phyloP scores from a whole-genome alignment of 35 echinoderm and acorn worm species.

The Apostichopus parvimensis region DNA sequence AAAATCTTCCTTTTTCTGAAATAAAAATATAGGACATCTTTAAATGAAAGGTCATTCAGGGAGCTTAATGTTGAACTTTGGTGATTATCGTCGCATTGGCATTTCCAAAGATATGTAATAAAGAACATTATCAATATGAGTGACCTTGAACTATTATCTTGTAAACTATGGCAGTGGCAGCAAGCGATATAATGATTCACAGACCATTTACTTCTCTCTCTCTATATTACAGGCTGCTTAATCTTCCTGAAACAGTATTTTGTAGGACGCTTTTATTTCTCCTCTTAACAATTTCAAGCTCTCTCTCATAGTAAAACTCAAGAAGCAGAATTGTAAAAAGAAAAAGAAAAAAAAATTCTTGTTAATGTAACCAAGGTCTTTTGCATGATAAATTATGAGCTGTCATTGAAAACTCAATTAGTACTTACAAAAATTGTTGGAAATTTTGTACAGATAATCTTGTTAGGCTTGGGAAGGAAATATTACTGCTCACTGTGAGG shows the following conservation, averaged over 20 bases:
- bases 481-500: neutral
- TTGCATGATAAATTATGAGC: neutral
- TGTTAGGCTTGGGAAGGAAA: neutral
- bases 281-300: neutral
- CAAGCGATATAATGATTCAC: slow-evolving; percentile 6
- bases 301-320: neutral
- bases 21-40: neutral
- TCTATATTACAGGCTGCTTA: neutral
- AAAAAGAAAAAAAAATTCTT: neutral
- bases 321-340: neutral
- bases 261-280: slow-evolving; percentile 23
- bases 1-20: too few relatives aligned
- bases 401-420: neutral
- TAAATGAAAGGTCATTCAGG: slow-evolving; percentile 2
- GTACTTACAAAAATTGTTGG: neutral
- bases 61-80: slow-evolving; percentile 8
- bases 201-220: slow-evolving; percentile 28
- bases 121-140: neutral
- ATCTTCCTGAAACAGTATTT: neutral
- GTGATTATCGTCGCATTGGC: neutral
- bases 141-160: slow-evolving; percentile 24
- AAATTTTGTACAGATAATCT: neutral
- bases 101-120: too few relatives aligned
- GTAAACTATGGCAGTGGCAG: slow-evolving; percentile 27
- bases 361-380: neutral